These are phyloP conservation scores for Lithobates sylvaticus DNA, from an alignment of 2,797 vertebrate genomes.

Conservation along the genomic window DNA sequence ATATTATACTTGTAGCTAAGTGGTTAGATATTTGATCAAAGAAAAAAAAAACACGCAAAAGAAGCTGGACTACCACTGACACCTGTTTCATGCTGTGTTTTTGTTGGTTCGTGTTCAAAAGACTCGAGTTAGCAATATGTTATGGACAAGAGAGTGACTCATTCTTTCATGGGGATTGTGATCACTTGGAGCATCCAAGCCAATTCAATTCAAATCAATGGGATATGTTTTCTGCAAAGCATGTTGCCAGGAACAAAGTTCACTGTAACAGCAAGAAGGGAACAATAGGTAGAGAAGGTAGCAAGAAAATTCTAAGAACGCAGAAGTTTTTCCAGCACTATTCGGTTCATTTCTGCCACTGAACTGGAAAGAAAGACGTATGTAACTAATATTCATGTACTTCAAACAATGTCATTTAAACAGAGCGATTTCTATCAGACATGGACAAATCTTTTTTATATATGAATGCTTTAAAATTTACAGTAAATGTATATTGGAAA, in stretches of 20 bases:
- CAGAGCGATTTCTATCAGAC: too few species aligned
- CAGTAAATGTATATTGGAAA: too few species aligned
- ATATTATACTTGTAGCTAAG: too few species aligned
- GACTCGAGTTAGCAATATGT: slow-evolving; percentile 13
- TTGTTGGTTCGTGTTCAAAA: slow-evolving; percentile 14
- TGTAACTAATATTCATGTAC: not conserved
- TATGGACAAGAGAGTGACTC: slow-evolving; percentile 3
- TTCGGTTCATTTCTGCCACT: too few species aligned
- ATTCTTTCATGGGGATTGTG: not conserved
- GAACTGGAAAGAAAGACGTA: not conserved
- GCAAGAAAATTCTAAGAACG: too few species aligned
- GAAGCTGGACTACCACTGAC: too few species aligned
- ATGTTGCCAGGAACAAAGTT: not conserved
- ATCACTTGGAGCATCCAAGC: not conserved
- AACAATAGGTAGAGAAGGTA: not conserved
- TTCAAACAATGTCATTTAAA: too few species aligned
- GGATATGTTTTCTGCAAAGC: not conserved
- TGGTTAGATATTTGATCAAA: too few species aligned
- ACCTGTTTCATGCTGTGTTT: slow-evolving; percentile 3
- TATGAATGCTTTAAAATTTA: too few species aligned
- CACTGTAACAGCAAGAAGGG: not conserved
- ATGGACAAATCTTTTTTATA: too few species aligned
- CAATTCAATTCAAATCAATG: not conserved
- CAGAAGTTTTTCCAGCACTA: too few species aligned
- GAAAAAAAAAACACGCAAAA: too few species aligned